Conservation (phyloP, 2,797 vertebrate genomes). For the Propithecus deckenii region DNA sequence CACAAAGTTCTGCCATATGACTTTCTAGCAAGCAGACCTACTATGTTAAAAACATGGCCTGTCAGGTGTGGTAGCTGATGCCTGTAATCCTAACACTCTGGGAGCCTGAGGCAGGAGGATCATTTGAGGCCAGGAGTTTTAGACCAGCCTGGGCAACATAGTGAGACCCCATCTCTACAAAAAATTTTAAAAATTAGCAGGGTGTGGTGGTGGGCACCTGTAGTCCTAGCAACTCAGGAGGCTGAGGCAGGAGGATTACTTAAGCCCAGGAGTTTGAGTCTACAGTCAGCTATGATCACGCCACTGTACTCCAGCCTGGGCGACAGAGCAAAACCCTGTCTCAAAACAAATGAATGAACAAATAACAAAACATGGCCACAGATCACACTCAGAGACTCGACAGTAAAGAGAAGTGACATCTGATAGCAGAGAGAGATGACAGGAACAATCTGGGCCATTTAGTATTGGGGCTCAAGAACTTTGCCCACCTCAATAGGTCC, state of each 20-base stretch:
- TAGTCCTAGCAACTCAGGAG: background rate
- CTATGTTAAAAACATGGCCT: constrained; percentile 8
- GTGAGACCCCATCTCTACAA: background rate
- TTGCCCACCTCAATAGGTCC: background rate
- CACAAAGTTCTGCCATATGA: background rate
- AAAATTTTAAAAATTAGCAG: background rate
- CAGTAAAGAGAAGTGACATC: background rate
- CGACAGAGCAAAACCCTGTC: background rate
- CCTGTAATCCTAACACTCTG: background rate
- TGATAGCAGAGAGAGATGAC: background rate
- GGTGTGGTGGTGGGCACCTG: background rate
- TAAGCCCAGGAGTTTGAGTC: background rate
- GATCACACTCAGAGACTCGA: background rate
- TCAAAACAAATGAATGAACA: background rate
- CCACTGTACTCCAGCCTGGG: background rate
- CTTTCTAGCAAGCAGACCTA: background rate
- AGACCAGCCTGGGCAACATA: background rate
- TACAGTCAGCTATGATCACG: background rate
- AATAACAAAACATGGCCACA: background rate
- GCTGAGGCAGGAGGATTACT: background rate
- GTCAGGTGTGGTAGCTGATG: background rate
- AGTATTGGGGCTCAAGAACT: background rate
- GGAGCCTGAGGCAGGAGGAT: background rate
- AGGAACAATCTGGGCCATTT: background rate
- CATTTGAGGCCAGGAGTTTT: background rate